phyloP scores from a whole-genome alignment of 2,797 vertebrate genomes.

The Poeciliopsis infans region DNA sequence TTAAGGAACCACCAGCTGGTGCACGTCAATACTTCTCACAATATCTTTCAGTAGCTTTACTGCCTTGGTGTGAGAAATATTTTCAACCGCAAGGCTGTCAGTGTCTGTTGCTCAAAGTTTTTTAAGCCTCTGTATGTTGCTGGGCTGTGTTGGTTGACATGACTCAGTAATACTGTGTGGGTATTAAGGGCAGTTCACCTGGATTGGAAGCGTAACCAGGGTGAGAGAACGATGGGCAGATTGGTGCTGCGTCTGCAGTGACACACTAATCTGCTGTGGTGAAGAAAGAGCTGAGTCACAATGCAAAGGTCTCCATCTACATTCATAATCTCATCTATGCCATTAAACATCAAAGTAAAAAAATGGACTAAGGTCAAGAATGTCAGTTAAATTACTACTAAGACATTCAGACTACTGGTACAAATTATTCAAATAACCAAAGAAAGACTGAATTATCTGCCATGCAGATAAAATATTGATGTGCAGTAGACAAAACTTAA shows the following conservation, averaged over 20 bases:
- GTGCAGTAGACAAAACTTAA: conserved; percentile 17
- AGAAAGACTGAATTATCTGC: conserved; percentile 13
- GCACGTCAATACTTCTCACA: background rate
- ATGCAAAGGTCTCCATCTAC: no score
- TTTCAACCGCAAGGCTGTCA: background rate
- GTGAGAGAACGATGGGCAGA: no score
- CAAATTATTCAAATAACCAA: conserved; percentile 9
- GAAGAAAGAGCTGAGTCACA: no score
- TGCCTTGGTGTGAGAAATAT: background rate
- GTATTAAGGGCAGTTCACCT: no score
- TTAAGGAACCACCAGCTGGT: background rate
- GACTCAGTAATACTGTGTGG: no score
- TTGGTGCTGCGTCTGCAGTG: no score
- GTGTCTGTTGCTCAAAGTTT: no score
- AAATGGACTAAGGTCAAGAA: background rate
- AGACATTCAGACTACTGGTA: conserved; percentile 17
- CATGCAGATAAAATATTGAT: background rate
- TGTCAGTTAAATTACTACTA: conserved; percentile 19
- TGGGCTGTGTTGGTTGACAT: no score
- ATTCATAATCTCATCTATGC: background rate
- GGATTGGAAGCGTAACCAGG: no score
- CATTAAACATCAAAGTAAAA: background rate
- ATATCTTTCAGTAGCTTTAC: background rate
- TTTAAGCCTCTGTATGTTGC: no score
- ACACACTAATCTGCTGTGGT: no score